These are phyloP conservation scores for Microcebus ravelobensis DNA, from an alignment of 2,113 vertebrate genomes.

Conservation along the genomic window DNA sequence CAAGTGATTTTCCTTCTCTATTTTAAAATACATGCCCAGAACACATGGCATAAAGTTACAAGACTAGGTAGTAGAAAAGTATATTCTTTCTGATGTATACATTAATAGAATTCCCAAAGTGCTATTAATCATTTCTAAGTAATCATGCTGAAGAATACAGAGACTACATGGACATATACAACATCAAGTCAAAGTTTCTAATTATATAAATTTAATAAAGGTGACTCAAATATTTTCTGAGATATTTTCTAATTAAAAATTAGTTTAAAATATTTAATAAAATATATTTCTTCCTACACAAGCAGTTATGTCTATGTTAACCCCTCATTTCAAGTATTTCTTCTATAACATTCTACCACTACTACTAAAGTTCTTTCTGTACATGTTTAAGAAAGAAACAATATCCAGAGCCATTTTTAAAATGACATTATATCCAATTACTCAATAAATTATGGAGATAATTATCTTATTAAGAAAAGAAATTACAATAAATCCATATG, in stretches of 20 bases:
- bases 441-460: not conserved
- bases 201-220: not conserved
- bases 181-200: not conserved
- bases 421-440: not conserved
- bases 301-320: not conserved
- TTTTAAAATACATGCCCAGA: not conserved
- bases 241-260: constrained; percentile 15
- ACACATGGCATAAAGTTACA: not conserved
- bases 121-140: not conserved
- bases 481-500: not conserved
- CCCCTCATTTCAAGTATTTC: not conserved
- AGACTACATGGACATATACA: not conserved
- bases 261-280: constrained; percentile 1
- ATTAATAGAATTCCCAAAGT: constrained; percentile 41
- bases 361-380: not conserved
- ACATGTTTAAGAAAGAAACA: not conserved
- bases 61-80: not conserved
- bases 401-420: constrained; percentile 11
- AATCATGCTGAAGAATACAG: not conserved
- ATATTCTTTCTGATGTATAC: not conserved
- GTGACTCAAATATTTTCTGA: not conserved
- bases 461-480: not conserved
- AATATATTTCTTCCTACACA: not conserved
- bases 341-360: not conserved
- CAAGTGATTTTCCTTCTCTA: not conserved